phyloP scores from a whole-genome alignment of 2,113 vertebrate species.

The Elephantulus edwardii region DNA sequence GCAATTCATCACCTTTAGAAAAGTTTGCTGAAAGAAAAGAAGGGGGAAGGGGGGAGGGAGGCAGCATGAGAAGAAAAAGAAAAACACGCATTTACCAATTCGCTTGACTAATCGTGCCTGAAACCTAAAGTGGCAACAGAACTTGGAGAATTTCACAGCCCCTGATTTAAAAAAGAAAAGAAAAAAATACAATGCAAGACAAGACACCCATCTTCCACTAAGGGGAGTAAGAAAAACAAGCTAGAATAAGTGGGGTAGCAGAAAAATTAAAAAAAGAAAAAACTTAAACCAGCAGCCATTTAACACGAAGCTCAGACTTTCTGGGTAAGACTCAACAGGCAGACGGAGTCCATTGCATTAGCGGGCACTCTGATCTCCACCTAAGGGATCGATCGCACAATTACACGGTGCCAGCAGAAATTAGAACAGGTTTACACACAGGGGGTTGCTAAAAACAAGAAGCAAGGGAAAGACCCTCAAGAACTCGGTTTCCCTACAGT shows the following conservation, averaged over 20 bases:
- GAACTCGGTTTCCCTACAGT: background rate
- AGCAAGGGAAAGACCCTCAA: background rate
- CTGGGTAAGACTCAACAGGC: slow-evolving; percentile 26
- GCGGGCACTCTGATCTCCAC: slow-evolving; percentile 5
- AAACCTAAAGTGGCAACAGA: slow-evolving; percentile 38
- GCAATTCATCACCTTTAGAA: slow-evolving; percentile 78
- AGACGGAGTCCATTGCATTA: background rate
- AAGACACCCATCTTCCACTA: background rate
- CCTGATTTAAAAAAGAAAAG: slow-evolving; percentile 24
- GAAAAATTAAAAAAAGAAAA: slow-evolving; percentile 14
- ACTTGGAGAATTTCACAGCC: slow-evolving; percentile 50
- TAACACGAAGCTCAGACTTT: slow-evolving; percentile 12
- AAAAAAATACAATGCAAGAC: slow-evolving; percentile 27
- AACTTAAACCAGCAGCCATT: background rate
- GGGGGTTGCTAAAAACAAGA: background rate
- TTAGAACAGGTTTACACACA: background rate
- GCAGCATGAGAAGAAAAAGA: slow-evolving; percentile 8
- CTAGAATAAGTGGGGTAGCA: background rate
- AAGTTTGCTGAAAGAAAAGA: slow-evolving; percentile 75
- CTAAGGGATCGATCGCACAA: background rate
- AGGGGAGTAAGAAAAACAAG: background rate
- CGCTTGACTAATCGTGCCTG: slow-evolving; percentile 48
- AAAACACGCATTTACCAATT: slow-evolving; percentile 63
- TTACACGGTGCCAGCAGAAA: background rate
- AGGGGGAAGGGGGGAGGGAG: slow-evolving; percentile 7